phyloP scores from a whole-genome alignment of 2,113 vertebrate genomes.

The Tinamus guttatus region DNA sequence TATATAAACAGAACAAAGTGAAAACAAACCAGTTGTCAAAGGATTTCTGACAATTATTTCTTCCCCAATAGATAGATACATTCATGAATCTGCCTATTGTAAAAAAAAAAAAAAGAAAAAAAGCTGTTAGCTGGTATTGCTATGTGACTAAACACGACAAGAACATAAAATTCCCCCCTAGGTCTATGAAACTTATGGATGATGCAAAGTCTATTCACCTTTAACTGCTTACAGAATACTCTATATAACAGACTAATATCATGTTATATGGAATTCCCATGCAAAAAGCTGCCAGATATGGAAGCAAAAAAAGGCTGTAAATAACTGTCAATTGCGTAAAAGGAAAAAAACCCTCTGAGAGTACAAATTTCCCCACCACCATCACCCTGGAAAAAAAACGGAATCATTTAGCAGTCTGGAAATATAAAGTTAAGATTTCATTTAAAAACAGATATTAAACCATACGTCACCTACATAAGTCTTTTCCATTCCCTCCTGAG shows the following conservation, averaged over 20 bases:
- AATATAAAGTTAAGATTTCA: slow-evolving; percentile 64
- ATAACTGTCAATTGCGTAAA: slow-evolving; percentile 55
- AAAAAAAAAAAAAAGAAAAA: neutral
- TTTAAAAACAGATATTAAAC: slow-evolving; percentile 66
- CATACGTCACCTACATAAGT: slow-evolving; percentile 27
- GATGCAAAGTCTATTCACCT: neutral
- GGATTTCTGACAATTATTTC: neutral
- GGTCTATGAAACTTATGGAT: neutral
- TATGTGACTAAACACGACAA: slow-evolving; percentile 9
- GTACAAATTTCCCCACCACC: slow-evolving; percentile 29
- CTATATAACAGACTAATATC: slow-evolving; percentile 26
- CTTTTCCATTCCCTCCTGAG: slow-evolving; percentile 62
- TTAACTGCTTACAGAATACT: neutral
- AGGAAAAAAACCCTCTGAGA: slow-evolving; percentile 54
- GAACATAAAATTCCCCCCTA: neutral
- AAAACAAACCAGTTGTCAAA: slow-evolving; percentile 40
- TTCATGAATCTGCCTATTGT: neutral
- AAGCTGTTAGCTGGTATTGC: neutral
- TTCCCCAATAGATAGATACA: slow-evolving; percentile 6
- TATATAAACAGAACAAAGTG: slow-evolving; percentile 12
- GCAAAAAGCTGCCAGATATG: slow-evolving; percentile 42
- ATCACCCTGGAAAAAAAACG: slow-evolving; percentile 12
- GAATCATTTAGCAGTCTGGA: slow-evolving; percentile 51
- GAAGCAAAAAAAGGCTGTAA: slow-evolving; percentile 41
- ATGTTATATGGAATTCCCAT: slow-evolving; percentile 45